Percentiles rank a stretch among this genome's conserved stretches.
phyloP scores from a whole-genome alignment of 2,113 vertebrate species.

The Chrysemys picta region DNA sequence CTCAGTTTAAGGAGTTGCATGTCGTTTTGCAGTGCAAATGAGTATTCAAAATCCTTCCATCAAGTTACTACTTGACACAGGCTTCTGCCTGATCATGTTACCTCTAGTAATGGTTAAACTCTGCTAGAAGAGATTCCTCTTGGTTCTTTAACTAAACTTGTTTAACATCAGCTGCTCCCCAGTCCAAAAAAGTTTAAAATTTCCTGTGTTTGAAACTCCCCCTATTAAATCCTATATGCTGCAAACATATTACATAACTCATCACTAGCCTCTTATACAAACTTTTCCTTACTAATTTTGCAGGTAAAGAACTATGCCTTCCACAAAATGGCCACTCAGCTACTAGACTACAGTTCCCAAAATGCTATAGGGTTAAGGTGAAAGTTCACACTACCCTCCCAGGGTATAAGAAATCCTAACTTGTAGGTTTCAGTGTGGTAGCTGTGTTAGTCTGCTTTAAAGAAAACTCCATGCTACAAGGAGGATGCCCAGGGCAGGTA shows the following conservation, averaged over 20 bases:
- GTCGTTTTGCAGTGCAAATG: not conserved
- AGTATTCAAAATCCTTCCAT: not conserved
- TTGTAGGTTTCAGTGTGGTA: too few relatives aligned
- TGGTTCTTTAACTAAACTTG: not conserved
- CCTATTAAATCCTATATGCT: not conserved
- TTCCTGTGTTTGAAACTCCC: not conserved
- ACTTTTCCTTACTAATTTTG: not conserved
- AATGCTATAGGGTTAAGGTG: not conserved
- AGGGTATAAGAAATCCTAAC: not conserved
- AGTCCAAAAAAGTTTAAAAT: too few relatives aligned
- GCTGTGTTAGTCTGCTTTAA: not conserved
- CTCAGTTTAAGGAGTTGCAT: not conserved
- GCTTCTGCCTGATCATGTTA: not conserved
- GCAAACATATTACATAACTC: not conserved
- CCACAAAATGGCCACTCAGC: not conserved
- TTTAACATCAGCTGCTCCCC: not conserved
- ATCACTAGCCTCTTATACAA: not conserved
- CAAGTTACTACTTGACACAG: not conserved
- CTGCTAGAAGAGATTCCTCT: not conserved
- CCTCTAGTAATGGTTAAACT: not conserved
- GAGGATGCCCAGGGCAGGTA: not conserved
- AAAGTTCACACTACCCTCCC: too few relatives aligned
- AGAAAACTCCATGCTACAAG: not conserved
- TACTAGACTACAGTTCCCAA: not conserved
- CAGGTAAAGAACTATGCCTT: not conserved